Evolutionary conservation across 2,888 invertebrate genomes (phyloP).

Genomic region (Synanthedon formicaeformis): DNA sequence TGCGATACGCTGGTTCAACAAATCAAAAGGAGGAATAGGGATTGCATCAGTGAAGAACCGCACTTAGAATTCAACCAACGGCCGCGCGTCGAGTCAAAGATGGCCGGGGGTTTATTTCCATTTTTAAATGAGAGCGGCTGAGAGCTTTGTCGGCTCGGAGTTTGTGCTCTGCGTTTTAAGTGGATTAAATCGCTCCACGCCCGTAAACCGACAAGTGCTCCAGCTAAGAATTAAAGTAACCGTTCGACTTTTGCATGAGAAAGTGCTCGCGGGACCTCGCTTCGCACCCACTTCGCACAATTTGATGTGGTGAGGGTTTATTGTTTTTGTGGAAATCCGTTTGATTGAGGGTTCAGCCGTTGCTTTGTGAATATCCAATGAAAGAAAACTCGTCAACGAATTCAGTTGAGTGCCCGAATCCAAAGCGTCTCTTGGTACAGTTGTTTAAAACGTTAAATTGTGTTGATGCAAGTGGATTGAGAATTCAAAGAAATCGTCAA

Average conservation of each 20-base stretch:
- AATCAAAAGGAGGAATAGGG: constrained; percentile 39
- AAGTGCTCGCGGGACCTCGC: constrained; percentile 55
- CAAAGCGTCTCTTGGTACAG: not conserved
- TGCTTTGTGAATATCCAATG: constrained; percentile 53
- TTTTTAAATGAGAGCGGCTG: constrained; percentile 70
- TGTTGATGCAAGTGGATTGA: not conserved
- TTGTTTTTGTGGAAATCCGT: constrained; percentile 41
- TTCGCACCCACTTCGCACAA: constrained; percentile 50
- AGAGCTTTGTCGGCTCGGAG: constrained; percentile 69
- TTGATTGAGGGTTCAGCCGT: constrained; percentile 40
- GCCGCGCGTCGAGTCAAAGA: constrained; percentile 62
- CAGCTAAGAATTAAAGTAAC: constrained; percentile 69
- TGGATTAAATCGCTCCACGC: constrained; percentile 71
- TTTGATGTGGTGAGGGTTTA: constrained; percentile 44
- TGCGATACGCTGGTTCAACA: not conserved
- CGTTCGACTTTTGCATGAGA: constrained; percentile 70
- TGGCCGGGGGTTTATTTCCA: constrained; percentile 68
- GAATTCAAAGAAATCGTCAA: not conserved
- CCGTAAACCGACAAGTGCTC: constrained; percentile 70
- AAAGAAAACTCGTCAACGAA: constrained; percentile 54
- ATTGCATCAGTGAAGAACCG: constrained; percentile 46
- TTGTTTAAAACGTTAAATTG: not conserved
- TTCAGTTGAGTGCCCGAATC: constrained; percentile 25
- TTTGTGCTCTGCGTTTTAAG: constrained; percentile 71
- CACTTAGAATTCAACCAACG: constrained; percentile 64